Base-by-base conservation (phyloP, 2,888 invertebrate genomes). In the Dastarcus helophoroides region DNA sequence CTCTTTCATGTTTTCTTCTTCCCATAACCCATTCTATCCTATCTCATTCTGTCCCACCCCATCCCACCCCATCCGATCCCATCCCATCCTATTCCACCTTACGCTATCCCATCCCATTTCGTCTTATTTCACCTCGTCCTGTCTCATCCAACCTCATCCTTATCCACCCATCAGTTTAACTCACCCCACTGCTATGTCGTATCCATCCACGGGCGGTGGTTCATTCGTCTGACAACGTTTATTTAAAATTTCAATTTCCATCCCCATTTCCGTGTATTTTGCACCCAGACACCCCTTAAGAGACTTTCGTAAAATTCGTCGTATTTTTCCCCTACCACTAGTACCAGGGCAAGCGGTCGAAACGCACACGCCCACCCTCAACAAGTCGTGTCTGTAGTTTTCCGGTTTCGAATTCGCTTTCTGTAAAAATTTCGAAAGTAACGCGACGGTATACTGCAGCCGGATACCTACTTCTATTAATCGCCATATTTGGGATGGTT, bases 321-420 rank as follows among this genome's bases (percentile, higher is more conserved):
- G 9, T 14, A 38, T 21, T 3, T 21, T 16, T 25, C 25, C 15
- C 9, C 41, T 21, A 10, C 8, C 7, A 4, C 34, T 24, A 5
- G 39, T 32, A 22, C 43, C 38, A 2, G 44, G 42, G 32, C 54
- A 55, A 5, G 39, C 38, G 24, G 41, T 31, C 14, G 45, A 38
- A 7, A 54, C 37, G 30, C 56, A 56, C 21, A 55, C 43, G 8
- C 53, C 50, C 35, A 53, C 50, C 27, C 54, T 37, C 13, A 56
- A 38, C 11, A 34, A 23, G 36, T 53, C 54, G 21, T 56, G 56
- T 26, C 49, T 41, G 21, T 51, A 56, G 32, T 53, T 51, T 23
- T 37, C 40, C 5, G 42, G 38, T 34, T 44, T 37, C 2, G 34
- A 38, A 29, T 39, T 48, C 2, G 50, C 33, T 38, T 48, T 44